phyloP scores from a whole-genome alignment of 53 echinoderm and acorn worm genomes.

The Arbacia lixula region DNA sequence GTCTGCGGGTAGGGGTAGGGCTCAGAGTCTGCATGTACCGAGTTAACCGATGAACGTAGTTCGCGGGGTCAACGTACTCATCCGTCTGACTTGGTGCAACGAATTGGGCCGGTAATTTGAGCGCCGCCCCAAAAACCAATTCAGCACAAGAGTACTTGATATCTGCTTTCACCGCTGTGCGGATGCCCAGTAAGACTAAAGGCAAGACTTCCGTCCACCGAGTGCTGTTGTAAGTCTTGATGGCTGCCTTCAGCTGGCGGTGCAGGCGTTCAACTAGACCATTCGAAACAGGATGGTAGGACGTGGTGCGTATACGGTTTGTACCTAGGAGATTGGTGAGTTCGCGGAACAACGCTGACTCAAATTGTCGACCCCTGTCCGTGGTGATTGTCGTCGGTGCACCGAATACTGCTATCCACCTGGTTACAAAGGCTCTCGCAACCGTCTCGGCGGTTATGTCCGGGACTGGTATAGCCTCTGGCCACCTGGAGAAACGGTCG shows the following conservation, averaged over 20 bases:
- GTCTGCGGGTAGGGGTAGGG: constrained; percentile 36
- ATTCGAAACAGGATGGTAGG: constrained; percentile 29
- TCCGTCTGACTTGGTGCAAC: constrained; percentile 14
- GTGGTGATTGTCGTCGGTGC: constrained; percentile 54
- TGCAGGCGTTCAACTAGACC: constrained; percentile 9
- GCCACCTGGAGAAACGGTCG: constrained; percentile 55
- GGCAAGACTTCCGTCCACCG: constrained; percentile 62
- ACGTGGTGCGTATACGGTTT: constrained; percentile 48
- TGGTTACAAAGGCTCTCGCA: constrained; percentile 40
- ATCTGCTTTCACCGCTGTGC: constrained; percentile 56
- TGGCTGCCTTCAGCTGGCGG: constrained; percentile 14
- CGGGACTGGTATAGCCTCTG: constrained; percentile 54
- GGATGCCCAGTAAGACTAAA: constrained; percentile 54
- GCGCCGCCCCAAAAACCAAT: constrained; percentile 64
- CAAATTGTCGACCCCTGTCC: constrained; percentile 55
- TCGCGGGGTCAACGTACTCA: constrained; percentile 23
- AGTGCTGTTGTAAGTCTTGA: constrained; percentile 11
- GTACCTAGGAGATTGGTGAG: constrained; percentile 62
- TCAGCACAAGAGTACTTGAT: constrained; percentile 59
- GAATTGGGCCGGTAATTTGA: constrained; percentile 65
- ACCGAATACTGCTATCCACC: constrained; percentile 53
- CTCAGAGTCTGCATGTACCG: constrained; percentile 43
- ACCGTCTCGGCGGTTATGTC: constrained; percentile 62
- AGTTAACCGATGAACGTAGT: constrained; percentile 58
- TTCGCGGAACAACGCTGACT: constrained; percentile 45